These are phyloP conservation scores for Hyppa rectilinea DNA, from an alignment of 2,888 invertebrate species.

Conservation along the genomic window DNA sequence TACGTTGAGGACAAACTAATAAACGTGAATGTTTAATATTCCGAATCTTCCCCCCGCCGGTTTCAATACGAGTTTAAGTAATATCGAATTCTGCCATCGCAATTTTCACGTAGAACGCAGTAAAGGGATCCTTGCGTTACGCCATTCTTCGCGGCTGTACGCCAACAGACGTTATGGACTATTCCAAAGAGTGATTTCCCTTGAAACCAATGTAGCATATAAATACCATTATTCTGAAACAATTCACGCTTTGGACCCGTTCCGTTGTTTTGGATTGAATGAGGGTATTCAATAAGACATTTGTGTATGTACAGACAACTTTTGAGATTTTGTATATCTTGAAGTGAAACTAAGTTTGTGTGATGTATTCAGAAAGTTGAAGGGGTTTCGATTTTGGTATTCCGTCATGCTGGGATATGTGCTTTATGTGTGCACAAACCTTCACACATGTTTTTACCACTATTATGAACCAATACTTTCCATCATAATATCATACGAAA, in stretches of 20 bases:
- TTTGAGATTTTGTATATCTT: constrained; percentile 66
- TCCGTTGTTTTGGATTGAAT: constrained; percentile 78
- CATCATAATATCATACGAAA: not conserved
- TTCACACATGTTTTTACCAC: not conserved
- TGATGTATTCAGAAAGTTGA: constrained; percentile 64
- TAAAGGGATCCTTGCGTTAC: constrained; percentile 71
- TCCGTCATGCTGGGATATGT: constrained; percentile 20
- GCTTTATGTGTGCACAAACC: constrained; percentile 4
- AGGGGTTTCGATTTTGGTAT: constrained; percentile 35
- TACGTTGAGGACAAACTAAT: constrained; percentile 89
- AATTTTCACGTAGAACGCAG: constrained; percentile 72
- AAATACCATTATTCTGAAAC: constrained; percentile 90
- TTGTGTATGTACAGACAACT: constrained; percentile 61
- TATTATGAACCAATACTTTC: not conserved
- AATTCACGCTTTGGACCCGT: constrained; percentile 84
- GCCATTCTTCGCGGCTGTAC: constrained; percentile 67
- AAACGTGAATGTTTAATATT: constrained; percentile 91
- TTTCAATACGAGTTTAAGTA: constrained; percentile 88
- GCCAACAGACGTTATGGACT: constrained; percentile 82
- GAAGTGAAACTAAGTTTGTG: constrained; percentile 56
- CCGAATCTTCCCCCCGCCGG: constrained; percentile 82
- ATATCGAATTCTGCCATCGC: constrained; percentile 70
- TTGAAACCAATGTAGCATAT: constrained; percentile 90
- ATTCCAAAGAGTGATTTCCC: constrained; percentile 89
- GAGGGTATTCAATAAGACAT: constrained; percentile 67